A percentile compares a stretch with the other conserved stretches of the same genome.
Evolutionary conservation across 2,888 invertebrate genomes (phyloP).

Genomic region (Epinotia bilunana): DNA sequence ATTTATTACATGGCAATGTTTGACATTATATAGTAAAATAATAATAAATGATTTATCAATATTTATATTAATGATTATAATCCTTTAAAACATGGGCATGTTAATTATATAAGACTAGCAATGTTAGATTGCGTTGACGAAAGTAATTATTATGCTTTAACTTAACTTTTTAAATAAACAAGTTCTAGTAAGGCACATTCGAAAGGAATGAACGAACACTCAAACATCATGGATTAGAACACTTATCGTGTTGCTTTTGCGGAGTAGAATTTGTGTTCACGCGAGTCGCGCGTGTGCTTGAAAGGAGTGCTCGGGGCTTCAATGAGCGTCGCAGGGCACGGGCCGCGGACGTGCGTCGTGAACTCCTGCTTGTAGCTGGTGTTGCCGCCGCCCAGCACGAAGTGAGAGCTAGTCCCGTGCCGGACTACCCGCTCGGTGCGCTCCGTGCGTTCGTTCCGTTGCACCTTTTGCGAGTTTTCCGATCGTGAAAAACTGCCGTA

Average conservation of each 20-base stretch:
- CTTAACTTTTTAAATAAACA: constrained; percentile 50
- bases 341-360: constrained; percentile 88
- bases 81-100: constrained; percentile 55
- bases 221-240: not conserved
- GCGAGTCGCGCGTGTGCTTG: constrained; percentile 93
- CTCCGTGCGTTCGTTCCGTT: constrained; percentile 84
- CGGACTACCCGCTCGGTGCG: constrained; percentile 85
- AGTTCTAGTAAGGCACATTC: constrained; percentile 59
- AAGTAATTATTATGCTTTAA: constrained; percentile 52
- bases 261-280: constrained; percentile 93
- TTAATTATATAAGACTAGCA: constrained; percentile 71
- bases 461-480: constrained; percentile 72
- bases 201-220: constrained; percentile 43
- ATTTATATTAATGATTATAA: constrained; percentile 35
- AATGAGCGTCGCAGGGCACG: constrained; percentile 92
- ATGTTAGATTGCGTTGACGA: constrained; percentile 66
- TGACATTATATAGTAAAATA: constrained; percentile 61
- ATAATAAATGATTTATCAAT: constrained; percentile 50
- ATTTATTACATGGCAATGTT: constrained; percentile 79
- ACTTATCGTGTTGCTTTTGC: constrained; percentile 82
- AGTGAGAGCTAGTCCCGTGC: constrained; percentile 89
- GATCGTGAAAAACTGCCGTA: constrained; percentile 87
- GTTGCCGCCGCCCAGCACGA: constrained; percentile 88
- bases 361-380: constrained; percentile 92
- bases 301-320: constrained; percentile 90